Base-by-base conservation (phyloP, 1,140 invertebrate species). In the Neodiprion lecontei region DNA sequence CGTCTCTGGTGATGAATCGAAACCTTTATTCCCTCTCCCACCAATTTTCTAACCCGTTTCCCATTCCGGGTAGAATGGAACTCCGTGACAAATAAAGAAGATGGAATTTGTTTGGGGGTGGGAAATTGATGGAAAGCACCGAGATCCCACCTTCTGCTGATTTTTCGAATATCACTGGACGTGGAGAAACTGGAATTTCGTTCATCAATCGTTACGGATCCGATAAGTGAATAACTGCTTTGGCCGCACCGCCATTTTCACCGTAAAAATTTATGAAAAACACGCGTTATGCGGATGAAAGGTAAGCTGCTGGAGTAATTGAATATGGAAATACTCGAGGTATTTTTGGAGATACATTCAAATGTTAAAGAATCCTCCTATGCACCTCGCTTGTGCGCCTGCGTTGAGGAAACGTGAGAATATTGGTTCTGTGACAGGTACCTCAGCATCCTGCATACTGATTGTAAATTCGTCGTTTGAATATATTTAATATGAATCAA, bases 291-390 rank as follows among this genome's bases (percentile, higher is more conserved):
- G 11, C 48, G 21, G 1, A 23, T 75, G 76, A 82, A 78, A 70
- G 75, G 78, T 78, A 69, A 73, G 70, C 14, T 10, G 66, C 68
- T 28, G 49, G 61, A 53, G 53, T 61, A 61, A 61, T 61, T 61
- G 53, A 61, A 61, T 61, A 8, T 61, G 53, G 53, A 61, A 61
- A 61, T 61, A 40, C 5, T 40, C 28, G 28, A 40, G 28, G 28
- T 40, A 40, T 40, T 40, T 40, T 40, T 2, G 28, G 28, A 40
- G 28, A 40, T 5, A 40, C 2, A 40, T 5, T 40, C 28, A 40
- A 40, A 40, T 1, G 28, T 40, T 5, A 5, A 40, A 40, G 28
- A 40, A 40, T 5, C 28, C 1, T 40, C 28, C 28, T 40, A 40
- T 40, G 5, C 28, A 5, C 28, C 28, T 40, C 1, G 28, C 28